A percentile compares a stretch with the other conserved stretches of the same genome.
phyloP scores from a whole-genome alignment of 1,140 invertebrate genomes.

The Phortica variegata region DNA sequence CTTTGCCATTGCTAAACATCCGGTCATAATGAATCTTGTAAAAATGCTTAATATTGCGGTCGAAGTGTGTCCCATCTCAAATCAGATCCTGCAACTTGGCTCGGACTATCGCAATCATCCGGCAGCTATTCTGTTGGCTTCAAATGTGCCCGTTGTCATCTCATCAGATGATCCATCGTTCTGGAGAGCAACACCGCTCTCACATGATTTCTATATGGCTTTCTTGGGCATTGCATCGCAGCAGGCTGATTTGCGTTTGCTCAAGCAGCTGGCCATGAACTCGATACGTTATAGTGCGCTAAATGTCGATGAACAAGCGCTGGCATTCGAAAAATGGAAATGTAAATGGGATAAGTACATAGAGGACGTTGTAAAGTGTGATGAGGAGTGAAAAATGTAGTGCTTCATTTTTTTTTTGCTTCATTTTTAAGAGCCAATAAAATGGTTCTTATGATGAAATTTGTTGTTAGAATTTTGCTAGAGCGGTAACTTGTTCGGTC shows the following conservation, averaged over 20 bases:
- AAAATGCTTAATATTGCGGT: conserved; percentile 68
- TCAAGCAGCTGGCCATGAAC: conserved; percentile 77
- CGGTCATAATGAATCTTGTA: conserved; percentile 63
- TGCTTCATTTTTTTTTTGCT: too few species aligned
- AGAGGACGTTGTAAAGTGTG: conserved; percentile 13
- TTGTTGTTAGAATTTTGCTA: too few species aligned
- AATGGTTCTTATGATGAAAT: too few species aligned
- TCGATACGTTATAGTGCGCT: conserved; percentile 67
- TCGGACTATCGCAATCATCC: conserved; percentile 80
- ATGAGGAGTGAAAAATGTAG: not conserved
- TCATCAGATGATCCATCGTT: conserved; percentile 73
- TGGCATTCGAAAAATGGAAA: conserved; percentile 35
- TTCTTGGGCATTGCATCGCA: conserved; percentile 75
- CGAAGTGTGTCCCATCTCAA: conserved; percentile 80
- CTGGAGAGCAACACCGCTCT: conserved; percentile 72
- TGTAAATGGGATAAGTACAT: conserved; percentile 36
- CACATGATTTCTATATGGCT: conserved; percentile 79
- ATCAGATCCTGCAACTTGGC: conserved; percentile 73
- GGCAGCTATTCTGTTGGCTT: conserved; percentile 65
- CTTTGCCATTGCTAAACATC: conserved; percentile 75
- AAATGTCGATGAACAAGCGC: conserved; percentile 7
- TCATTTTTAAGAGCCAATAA: too few species aligned
- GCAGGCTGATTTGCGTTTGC: conserved; percentile 67
- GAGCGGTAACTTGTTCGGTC: too few species aligned
- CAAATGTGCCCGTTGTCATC: conserved; percentile 62